A percentile compares a stretch with the other conserved stretches of the same genome.
These are phyloP conservation scores for Drosophila prolongata DNA, from an alignment of 2,888 invertebrate genomes.

Conservation along the genomic window DNA sequence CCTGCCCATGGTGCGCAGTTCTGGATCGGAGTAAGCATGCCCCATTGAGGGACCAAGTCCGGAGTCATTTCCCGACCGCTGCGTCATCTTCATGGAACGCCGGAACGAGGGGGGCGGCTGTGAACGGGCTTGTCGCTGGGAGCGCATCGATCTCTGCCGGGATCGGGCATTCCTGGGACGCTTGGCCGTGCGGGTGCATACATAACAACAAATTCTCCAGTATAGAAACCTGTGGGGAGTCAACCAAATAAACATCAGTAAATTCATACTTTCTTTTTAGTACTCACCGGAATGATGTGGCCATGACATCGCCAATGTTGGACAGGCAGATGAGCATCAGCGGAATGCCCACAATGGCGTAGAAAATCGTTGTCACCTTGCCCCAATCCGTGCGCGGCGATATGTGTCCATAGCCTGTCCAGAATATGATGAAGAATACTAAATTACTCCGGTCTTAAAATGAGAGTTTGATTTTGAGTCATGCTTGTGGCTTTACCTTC, in stretches of 20 bases:
- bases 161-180: constrained; percentile 79
- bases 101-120: constrained; percentile 85
- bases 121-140: constrained; percentile 82
- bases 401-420: constrained; percentile 96
- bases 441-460: not conserved
- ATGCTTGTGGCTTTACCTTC: constrained; percentile 45
- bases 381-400: constrained; percentile 97
- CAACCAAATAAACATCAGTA: not conserved
- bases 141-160: constrained; percentile 68
- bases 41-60: constrained; percentile 86
- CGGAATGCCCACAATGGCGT: constrained; percentile 97
- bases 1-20: constrained; percentile 84
- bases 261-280: not conserved
- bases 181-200: constrained; percentile 92
- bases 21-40: constrained; percentile 90
- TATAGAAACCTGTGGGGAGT: constrained; percentile 90
- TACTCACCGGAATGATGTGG: constrained; percentile 92
- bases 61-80: constrained; percentile 87
- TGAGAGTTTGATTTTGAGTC: constrained; percentile 12
- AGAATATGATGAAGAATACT: constrained; percentile 20
- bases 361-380: constrained; percentile 97
- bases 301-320: constrained; percentile 97
- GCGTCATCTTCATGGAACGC: constrained; percentile 87
- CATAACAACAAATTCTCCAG: constrained; percentile 96
- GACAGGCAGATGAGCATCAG: constrained; percentile 97